These are phyloP conservation scores for Mycetomoellerius zeteki DNA, from an alignment of 1,140 invertebrate genomes.

Conservation along the genomic window DNA sequence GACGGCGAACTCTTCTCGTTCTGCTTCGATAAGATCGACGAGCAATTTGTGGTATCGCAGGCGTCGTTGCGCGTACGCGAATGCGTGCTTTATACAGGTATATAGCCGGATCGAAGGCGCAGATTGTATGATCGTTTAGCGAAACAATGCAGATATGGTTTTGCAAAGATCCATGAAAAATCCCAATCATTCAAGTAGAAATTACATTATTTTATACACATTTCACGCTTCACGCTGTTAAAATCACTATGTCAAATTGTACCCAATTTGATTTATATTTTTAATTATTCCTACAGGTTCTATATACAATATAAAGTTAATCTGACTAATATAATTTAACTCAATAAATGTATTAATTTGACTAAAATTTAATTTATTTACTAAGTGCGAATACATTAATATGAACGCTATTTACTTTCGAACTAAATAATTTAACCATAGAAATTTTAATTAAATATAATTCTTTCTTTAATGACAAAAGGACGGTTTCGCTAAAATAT, in stretches of 20 bases:
- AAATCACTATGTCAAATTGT: background rate
- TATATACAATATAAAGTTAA: too few species aligned
- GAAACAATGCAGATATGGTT: background rate
- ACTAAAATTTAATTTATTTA: too few species aligned
- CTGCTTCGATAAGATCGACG: slow-evolving; percentile 57
- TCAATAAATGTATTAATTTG: too few species aligned
- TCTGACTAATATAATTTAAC: too few species aligned
- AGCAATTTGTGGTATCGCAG: slow-evolving; percentile 32
- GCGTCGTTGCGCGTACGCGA: slow-evolving; percentile 1
- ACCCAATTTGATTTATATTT: background rate
- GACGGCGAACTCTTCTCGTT: slow-evolving; percentile 40
- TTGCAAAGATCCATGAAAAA: background rate
- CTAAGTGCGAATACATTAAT: too few species aligned
- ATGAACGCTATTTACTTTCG: too few species aligned
- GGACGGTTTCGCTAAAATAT: too few species aligned
- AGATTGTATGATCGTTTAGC: background rate
- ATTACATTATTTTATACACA: background rate
- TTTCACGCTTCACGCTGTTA: too few species aligned
- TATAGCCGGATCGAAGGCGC: background rate
- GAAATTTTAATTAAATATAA: too few species aligned
- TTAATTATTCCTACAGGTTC: too few species aligned
- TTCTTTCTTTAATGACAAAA: too few species aligned
- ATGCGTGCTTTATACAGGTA: background rate
- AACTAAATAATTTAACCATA: too few species aligned
- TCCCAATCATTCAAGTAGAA: background rate